Evolutionary conservation across 2,797 vertebrate genomes (phyloP).

Genomic region (Holocentrus rufus): DNA sequence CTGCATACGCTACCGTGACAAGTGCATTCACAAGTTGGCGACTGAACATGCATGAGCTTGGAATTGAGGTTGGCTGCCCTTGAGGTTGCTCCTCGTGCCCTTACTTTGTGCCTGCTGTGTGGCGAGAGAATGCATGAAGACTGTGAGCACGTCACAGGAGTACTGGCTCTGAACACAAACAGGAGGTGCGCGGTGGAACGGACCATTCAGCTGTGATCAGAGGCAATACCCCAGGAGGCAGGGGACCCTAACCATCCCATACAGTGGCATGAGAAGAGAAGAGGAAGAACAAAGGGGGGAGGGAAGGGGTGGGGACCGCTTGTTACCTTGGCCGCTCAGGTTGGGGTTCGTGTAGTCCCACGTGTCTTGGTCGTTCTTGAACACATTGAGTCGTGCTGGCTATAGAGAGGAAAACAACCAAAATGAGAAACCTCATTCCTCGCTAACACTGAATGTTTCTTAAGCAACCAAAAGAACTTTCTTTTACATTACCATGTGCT

Average conservation of each 20-base stretch:
- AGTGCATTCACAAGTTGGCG: conserved; percentile 35
- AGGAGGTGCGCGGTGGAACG: background rate
- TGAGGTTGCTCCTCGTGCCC: conserved; percentile 80
- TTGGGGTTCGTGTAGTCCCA: conserved; percentile 98
- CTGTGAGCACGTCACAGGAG: conserved; percentile 67
- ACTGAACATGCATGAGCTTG: conserved; percentile 69
- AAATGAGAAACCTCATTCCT: background rate
- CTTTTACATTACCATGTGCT: conserved; percentile 23
- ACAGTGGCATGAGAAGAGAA: conserved; percentile 73
- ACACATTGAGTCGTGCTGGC: conserved; percentile 95
- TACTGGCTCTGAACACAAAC: conserved; percentile 66
- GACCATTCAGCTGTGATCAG: conserved; percentile 50
- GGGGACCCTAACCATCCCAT: conserved; percentile 66
- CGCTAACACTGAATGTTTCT: background rate
- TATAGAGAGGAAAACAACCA: conserved; percentile 58
- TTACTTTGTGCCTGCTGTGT: conserved; percentile 75
- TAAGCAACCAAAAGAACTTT: background rate
- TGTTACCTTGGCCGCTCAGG: conserved; percentile 94
- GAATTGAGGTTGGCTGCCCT: conserved; percentile 61
- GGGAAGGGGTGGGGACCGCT: conserved; percentile 24
- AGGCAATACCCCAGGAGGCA: conserved; percentile 71
- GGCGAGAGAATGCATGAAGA: conserved; percentile 69
- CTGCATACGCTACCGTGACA: conserved; percentile 44
- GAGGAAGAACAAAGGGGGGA: conserved; percentile 57
- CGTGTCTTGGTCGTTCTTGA: conserved; percentile 98